phyloP scores from a whole-genome alignment of 1,140 invertebrate genomes.

The Globodera ellingtonae region DNA sequence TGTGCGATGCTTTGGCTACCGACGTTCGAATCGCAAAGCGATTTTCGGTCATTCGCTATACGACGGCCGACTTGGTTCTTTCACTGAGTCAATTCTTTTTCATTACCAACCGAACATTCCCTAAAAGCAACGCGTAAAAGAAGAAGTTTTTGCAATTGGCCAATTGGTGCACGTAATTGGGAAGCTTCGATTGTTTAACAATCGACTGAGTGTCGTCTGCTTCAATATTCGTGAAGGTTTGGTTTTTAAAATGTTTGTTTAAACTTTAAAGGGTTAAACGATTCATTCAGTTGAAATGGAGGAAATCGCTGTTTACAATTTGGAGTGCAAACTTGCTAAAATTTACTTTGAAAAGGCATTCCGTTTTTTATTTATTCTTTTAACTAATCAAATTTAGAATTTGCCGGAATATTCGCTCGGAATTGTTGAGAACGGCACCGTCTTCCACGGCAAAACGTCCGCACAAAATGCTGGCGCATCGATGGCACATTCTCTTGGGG shows the following conservation, averaged over 20 bases:
- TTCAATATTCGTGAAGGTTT: conserved; percentile 17
- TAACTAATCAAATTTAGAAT: not conserved
- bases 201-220: conserved; percentile 13
- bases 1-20: conserved; percentile 17
- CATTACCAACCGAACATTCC: not conserved
- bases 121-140: conserved; percentile 5
- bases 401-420: not conserved
- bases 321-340: conserved; percentile 25
- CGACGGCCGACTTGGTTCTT: conserved; percentile 14
- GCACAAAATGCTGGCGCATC: not conserved
- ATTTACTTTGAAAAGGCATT: conserved; percentile 4
- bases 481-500: not conserved
- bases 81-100: not conserved
- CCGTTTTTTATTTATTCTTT: not conserved
- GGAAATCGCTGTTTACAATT: conserved; percentile 12
- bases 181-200: conserved; percentile 18
- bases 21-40: conserved; percentile 12
- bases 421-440: not conserved
- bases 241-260: not conserved
- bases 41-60: conserved; percentile 20
- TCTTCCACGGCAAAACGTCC: not conserved
- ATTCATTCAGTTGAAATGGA: conserved; percentile 2
- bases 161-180: conserved; percentile 16
- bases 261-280: not conserved
- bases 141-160: conserved; percentile 11